A percentile compares a stretch with the other conserved stretches of the same genome.
Conservation (phyloP, 2,113 vertebrate species). For the Egretta garzetta region DNA sequence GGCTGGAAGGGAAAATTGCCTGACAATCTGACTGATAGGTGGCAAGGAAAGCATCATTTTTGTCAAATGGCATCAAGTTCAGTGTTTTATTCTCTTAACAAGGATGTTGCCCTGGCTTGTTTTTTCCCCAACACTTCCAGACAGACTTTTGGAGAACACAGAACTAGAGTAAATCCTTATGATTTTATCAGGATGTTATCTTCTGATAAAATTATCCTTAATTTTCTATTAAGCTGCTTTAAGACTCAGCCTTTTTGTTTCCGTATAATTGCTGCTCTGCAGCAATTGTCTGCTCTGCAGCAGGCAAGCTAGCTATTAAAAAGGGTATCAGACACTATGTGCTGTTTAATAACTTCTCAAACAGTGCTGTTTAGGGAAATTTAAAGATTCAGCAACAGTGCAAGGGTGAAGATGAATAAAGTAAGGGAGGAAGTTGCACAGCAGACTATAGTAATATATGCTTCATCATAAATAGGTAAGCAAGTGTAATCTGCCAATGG, state of each 20-base stretch:
- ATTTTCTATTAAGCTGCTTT: slow-evolving; percentile 28
- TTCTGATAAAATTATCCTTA: not conserved
- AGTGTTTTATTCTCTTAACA: not conserved
- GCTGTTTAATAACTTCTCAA: not conserved
- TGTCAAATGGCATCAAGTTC: not conserved
- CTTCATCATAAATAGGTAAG: not conserved
- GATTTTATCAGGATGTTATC: not conserved
- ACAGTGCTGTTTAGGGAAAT: not conserved
- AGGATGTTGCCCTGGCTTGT: not conserved
- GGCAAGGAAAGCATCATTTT: not conserved
- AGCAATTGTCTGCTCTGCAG: slow-evolving; percentile 6
- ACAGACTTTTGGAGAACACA: not conserved
- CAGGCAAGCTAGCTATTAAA: slow-evolving; percentile 14
- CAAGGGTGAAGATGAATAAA: not conserved
- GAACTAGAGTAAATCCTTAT: not conserved
- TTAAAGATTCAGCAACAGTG: not conserved
- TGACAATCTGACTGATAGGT: not conserved
- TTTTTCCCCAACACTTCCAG: not conserved
- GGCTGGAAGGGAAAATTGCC: not conserved
- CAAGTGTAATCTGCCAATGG: not conserved
- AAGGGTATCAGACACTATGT: not conserved
- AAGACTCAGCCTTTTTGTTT: slow-evolving; percentile 38
- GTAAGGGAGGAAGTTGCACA: not conserved
- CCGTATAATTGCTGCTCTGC: slow-evolving; percentile 11
- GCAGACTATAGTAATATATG: not conserved